A percentile compares a stretch with the other conserved stretches of the same genome.
Conservation (phyloP, 2,797 vertebrate species). For the Meriones psammophilus region DNA sequence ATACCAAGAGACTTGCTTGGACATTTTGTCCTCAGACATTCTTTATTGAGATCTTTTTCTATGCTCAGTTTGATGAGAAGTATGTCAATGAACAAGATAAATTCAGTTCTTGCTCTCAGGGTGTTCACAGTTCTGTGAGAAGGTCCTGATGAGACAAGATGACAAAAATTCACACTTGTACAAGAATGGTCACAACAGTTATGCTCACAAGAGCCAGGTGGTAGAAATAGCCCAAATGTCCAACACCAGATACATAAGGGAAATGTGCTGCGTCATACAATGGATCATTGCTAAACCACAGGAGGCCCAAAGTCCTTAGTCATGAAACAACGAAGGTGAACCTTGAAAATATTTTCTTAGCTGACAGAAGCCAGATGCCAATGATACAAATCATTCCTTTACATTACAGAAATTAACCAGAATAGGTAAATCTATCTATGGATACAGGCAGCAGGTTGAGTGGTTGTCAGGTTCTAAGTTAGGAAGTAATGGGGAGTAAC, state of each 20-base stretch:
- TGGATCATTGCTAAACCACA: neutral
- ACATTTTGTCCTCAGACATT: conserved; percentile 12
- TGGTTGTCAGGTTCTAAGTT: neutral
- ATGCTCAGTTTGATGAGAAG: neutral
- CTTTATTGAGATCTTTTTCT: neutral
- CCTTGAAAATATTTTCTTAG: neutral
- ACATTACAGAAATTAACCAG: neutral
- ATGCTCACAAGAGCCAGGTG: neutral
- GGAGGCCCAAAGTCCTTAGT: neutral
- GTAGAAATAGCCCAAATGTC: neutral
- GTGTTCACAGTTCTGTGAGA: neutral
- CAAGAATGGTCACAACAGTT: neutral
- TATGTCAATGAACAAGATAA: neutral
- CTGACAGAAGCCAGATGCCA: neutral
- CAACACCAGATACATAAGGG: neutral
- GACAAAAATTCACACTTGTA: neutral
- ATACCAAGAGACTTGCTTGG: neutral
- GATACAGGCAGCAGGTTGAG: neutral
- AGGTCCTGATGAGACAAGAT: conserved; percentile 5
- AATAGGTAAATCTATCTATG: neutral
- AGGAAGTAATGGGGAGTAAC: neutral
- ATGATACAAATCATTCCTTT: neutral
- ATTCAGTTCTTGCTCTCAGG: neutral
- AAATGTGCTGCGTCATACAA: neutral
- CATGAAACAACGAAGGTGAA: neutral